Evolutionary conservation across 2,113 vertebrate genomes (phyloP), one percentile per base, ranked within the genome.

Genomic region (Corydoras maculifer): DNA sequence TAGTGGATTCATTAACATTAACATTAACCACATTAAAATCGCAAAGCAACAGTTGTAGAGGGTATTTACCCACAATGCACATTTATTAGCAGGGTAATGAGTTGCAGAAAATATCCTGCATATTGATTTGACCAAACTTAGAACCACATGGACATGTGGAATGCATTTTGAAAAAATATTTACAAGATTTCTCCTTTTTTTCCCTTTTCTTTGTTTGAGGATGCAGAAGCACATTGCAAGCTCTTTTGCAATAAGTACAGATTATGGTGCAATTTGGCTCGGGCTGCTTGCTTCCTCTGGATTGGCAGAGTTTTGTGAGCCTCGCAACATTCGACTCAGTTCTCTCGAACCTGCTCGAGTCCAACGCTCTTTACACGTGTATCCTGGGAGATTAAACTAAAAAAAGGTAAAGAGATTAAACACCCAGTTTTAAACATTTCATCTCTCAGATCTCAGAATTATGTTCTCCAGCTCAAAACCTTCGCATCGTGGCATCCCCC

Each of bases 281-380:
- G 13, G 76, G 74, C 80, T 80, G 85, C 81, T 76, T 69, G 77
- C 83, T 85, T 84, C 82, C 82, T 82, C 83, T 86, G 81, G 85
- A 84, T 82, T 82, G 81, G 82, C 82, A 77, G 59, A 48, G 66
- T 77, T 72, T 72, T 62, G 78, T 79, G 78, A 80, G 81, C 79
- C 73, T 78, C 68, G 65, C 75, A 50, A 70, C 32, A 15, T 60
- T 77, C 64, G 68, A 73, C 76, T 65, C 72, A 57, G 74, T 70
- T 82, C 80, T 79, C 74, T 76, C 84, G 83, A 81, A 88, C 84
- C 83, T 83, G 65, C 86, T 81, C 85, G 86, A 89, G 86, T 87
- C 83, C 86, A 85, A 83, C 81, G 81, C 78, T 82, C 83, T 82
- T 86, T 82, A 85, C 82, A 86, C 84, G 83, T 83, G 84, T 88